phyloP scores from a whole-genome alignment of 2,113 vertebrate species.

The Ailuropoda melanoleuca region DNA sequence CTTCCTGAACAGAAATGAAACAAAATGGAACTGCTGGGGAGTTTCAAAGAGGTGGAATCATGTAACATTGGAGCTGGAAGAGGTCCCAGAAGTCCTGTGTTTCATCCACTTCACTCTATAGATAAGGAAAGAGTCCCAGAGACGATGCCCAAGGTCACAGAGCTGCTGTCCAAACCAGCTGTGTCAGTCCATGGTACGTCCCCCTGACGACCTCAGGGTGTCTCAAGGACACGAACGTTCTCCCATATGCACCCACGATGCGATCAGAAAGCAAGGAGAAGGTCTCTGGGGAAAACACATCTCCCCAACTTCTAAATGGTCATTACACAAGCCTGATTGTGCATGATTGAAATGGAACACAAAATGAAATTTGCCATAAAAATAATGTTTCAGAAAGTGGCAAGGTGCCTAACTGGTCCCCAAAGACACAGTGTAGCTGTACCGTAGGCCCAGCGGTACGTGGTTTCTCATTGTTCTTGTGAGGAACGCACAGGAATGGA shows the following conservation, averaged over 20 bases:
- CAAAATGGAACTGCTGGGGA: background rate
- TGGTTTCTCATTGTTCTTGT: background rate
- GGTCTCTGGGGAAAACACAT: background rate
- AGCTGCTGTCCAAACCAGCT: background rate
- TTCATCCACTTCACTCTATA: background rate
- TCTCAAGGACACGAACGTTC: background rate
- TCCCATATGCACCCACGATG: accelerated
- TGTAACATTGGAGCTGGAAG: background rate
- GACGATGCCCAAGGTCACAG: background rate
- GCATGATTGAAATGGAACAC: background rate
- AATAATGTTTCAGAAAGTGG: background rate
- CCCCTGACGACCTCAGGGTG: background rate
- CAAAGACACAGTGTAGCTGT: background rate
- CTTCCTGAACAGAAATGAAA: background rate
- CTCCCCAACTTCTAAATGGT: background rate
- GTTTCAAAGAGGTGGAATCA: background rate
- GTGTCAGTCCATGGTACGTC: no score
- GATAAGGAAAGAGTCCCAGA: background rate
- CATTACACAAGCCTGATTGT: background rate
- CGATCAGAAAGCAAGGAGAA: background rate
- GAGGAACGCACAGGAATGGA: background rate
- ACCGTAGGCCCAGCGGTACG: background rate
- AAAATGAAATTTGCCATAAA: background rate
- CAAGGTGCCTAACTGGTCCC: background rate
- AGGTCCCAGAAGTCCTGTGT: background rate